Evolutionary conservation across 1,140 invertebrate species (phyloP).

Genomic region (Babylonia areolata): DNA sequence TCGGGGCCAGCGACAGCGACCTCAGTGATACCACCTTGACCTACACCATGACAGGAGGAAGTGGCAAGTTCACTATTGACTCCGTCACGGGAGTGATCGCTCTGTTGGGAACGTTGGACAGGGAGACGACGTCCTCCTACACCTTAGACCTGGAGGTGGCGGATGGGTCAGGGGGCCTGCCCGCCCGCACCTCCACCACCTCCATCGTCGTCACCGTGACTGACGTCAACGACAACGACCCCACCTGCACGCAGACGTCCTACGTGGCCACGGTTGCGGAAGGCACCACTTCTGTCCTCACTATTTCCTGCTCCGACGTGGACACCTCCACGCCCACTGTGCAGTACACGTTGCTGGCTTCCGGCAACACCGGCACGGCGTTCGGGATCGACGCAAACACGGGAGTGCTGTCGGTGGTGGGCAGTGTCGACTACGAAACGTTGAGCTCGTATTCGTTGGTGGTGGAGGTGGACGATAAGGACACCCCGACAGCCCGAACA

Average conservation of each 20-base stretch:
- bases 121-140: slow-evolving; percentile 40
- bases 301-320: slow-evolving; percentile 49
- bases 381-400: slow-evolving; percentile 39
- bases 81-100: slow-evolving; percentile 47
- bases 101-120: slow-evolving; percentile 41
- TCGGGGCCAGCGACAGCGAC: slow-evolving; percentile 55
- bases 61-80: slow-evolving; percentile 52
- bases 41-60: slow-evolving; percentile 42
- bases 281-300: slow-evolving; percentile 41
- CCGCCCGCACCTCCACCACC: slow-evolving; percentile 42
- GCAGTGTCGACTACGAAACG: slow-evolving; percentile 51
- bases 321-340: slow-evolving; percentile 45
- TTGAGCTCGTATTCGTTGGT: slow-evolving; percentile 26
- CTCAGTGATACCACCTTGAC: slow-evolving; percentile 38
- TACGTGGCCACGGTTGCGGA: slow-evolving; percentile 43
- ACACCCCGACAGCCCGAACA: slow-evolving; percentile 14
- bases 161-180: slow-evolving; percentile 38
- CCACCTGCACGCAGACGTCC: slow-evolving; percentile 39
- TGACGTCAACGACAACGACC: slow-evolving; percentile 60
- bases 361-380: slow-evolving; percentile 39
- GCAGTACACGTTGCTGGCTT: slow-evolving; percentile 44
- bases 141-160: slow-evolving; percentile 45
- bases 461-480: slow-evolving; percentile 75
- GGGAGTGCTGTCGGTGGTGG: slow-evolving; percentile 38
- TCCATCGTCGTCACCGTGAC: slow-evolving; percentile 50